phyloP scores from a whole-genome alignment of 2,113 vertebrate species.

The Phylloscopus trochiloides region DNA sequence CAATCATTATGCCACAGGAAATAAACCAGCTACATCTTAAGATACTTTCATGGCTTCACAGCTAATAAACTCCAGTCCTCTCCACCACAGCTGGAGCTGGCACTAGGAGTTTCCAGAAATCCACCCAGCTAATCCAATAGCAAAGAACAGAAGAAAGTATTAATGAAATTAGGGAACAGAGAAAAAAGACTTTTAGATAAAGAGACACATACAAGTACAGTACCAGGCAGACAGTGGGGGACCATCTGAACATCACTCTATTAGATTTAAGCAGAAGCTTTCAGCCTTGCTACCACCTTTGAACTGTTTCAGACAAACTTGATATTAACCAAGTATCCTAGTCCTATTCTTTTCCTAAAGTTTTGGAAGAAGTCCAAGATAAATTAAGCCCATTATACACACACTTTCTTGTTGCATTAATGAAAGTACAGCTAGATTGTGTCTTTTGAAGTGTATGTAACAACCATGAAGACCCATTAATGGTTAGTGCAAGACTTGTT shows the following conservation, averaged over 20 bases:
- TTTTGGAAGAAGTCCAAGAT: conserved; percentile 46
- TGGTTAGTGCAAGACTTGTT: not conserved
- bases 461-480: conserved; percentile 37
- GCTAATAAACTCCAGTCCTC: not conserved
- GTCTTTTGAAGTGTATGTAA: conserved; percentile 40
- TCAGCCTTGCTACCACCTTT: conserved; percentile 21
- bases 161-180: not conserved
- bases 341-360: not conserved
- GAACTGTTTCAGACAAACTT: conserved; percentile 15
- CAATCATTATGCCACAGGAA: not conserved
- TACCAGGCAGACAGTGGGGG: not conserved
- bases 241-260: not conserved
- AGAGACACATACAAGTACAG: not conserved
- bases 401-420: conserved; percentile 26
- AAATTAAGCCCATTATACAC: conserved; percentile 38
- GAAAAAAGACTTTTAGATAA: not conserved
- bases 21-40: not conserved
- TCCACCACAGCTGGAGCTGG: not conserved
- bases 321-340: conserved; percentile 14
- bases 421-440: conserved; percentile 16
- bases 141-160: not conserved
- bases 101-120: not conserved
- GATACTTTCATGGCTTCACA: not conserved
- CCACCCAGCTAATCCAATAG: not conserved
- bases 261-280: not conserved